Conservation (phyloP, 2,113 vertebrate genomes). For the Perca fluviatilis region DNA sequence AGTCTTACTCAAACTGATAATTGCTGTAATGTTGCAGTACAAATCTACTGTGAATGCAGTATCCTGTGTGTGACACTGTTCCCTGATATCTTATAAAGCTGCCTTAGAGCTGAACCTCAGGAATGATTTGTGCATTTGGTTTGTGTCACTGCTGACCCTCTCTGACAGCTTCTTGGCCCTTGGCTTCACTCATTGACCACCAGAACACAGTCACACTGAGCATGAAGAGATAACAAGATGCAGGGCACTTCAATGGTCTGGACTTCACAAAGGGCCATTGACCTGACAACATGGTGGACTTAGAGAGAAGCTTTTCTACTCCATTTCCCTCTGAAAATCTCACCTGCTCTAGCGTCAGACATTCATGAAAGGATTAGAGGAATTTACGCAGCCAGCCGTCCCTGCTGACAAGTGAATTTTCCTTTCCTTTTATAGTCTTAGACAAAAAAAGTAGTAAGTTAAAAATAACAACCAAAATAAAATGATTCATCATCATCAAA, state of each 20-base stretch:
- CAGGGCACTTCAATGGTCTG: conserved; percentile 14
- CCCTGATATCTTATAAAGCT: neutral
- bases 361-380: conserved; percentile 38
- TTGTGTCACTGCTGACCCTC: conserved; percentile 38
- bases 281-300: neutral
- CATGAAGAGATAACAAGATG: conserved; percentile 40
- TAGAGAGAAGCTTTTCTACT: conserved; percentile 42
- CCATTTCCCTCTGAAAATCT: conserved; percentile 44
- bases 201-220: conserved; percentile 4
- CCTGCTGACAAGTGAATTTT: conserved; percentile 4
- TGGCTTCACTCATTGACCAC: conserved; percentile 24
- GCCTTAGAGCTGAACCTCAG: conserved; percentile 12
- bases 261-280: conserved; percentile 27
- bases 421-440: conserved; percentile 35
- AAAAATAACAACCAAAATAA: neutral
- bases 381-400: conserved; percentile 13
- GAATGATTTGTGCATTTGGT: conserved; percentile 41
- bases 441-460: conserved; percentile 5
- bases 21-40: neutral
- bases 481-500: neutral
- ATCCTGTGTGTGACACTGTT: neutral
- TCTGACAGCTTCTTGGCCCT: conserved; percentile 55
- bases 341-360: conserved; percentile 23
- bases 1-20: neutral
- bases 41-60: neutral